Evolutionary conservation across 2,888 invertebrate species (phyloP).

Genomic region (Ormyrus rosae): DNA sequence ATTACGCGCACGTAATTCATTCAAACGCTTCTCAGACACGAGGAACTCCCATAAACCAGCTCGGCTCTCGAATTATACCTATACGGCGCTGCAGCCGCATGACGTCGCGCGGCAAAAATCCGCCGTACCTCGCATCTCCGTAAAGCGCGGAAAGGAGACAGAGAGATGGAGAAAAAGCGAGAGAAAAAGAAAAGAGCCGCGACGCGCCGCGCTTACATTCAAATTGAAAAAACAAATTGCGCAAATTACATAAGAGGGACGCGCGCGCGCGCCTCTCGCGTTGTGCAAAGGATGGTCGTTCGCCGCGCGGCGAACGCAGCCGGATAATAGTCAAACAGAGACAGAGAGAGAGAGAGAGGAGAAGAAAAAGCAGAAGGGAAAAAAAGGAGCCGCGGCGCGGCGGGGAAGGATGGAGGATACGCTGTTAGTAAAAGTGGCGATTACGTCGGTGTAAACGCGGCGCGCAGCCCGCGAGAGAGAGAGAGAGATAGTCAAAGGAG

Average conservation of each 20-base stretch:
- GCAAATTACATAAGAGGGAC: constrained; percentile 37
- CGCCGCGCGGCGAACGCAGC: background rate
- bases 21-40: background rate
- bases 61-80: too few species aligned
- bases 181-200: background rate
- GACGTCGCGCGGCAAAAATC: constrained; percentile 29
- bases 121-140: background rate
- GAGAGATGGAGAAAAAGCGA: too few species aligned
- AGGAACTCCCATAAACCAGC: too few species aligned
- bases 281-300: background rate
- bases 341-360: background rate
- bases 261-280: background rate
- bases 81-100: background rate
- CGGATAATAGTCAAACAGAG: constrained; percentile 16
- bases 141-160: background rate
- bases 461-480: constrained; percentile 6
- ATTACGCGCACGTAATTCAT: background rate
- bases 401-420: constrained; percentile 1
- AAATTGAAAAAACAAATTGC: constrained; percentile 42
- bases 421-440: constrained; percentile 42
- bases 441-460: constrained; percentile 21
- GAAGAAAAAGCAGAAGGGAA: background rate
- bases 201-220: background rate
- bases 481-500: background rate
- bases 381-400: too few species aligned